Percentiles rank a stretch among this genome's conserved stretches.
Conservation (phyloP, 2,113 vertebrate species). For the Apaloderma vittatum region DNA sequence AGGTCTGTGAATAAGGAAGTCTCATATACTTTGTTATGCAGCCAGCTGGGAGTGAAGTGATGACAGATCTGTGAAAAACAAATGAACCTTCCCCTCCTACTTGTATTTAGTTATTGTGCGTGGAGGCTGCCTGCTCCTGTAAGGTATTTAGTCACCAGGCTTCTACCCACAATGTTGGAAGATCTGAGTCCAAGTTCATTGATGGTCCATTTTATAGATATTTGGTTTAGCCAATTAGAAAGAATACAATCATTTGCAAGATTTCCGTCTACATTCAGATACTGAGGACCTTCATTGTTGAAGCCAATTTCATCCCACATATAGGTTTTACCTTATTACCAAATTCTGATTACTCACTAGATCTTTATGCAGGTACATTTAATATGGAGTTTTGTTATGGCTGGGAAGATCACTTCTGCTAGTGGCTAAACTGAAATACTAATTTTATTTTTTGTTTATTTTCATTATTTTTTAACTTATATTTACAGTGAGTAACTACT, state of each 20-base stretch:
- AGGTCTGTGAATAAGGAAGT: conserved; percentile 24
- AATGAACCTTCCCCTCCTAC: conserved; percentile 36
- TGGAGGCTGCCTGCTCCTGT: not conserved
- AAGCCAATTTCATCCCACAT: not conserved
- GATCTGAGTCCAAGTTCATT: not conserved
- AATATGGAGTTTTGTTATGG: not conserved
- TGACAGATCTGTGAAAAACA: conserved; percentile 52
- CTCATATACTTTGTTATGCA: conserved; percentile 15
- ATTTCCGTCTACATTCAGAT: not conserved
- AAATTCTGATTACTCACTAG: not conserved
- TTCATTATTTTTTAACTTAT: not conserved
- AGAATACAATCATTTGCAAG: not conserved
- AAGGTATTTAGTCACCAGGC: conserved; percentile 13
- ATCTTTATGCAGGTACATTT: not conserved
- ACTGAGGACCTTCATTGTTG: not conserved
- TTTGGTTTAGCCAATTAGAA: not conserved
- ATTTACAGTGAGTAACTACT: not conserved
- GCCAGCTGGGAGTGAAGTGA: conserved; percentile 12
- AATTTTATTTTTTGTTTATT: not conserved
- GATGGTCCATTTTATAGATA: not conserved
- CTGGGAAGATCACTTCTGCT: not conserved
- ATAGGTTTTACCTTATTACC: not conserved
- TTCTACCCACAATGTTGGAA: not conserved
- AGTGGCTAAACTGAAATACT: not conserved
- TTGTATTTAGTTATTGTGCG: conserved; percentile 13